Base-by-base conservation (phyloP, 2,888 invertebrate species). In the Terebella lapidaria region DNA sequence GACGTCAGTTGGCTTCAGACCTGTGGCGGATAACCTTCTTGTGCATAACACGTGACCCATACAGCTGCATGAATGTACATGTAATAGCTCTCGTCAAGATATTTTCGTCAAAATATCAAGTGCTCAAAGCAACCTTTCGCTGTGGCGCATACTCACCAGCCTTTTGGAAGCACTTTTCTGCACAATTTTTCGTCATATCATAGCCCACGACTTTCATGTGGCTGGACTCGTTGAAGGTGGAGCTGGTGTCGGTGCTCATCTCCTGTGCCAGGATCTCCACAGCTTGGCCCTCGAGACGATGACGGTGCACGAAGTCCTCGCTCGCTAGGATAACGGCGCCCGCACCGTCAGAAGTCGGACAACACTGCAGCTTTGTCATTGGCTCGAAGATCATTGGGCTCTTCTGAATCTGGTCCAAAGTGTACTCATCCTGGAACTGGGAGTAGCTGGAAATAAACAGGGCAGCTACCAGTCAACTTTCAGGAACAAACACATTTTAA, bases 201-300 rank as follows among this genome's bases (percentile, higher is more conserved):
- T 88, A 93, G 0, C 96, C 96, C 71, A 87, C 85, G 74, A 89
- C 81, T 81, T 89, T 88, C 70, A 92, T 90, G 68, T 79, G 79
- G 74, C 90, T 91, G 67, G 87, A 86, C 63, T 89, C 90, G 4
- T 84, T 83, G 72, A 97, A 96, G 0, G 94, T 89, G 0, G 89
- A 88, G 2, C 89, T 86, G 0, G 90, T 85, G 78, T 99, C 99
- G 0, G 95, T 94, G 1, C 89, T 87, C 94, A 99, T 94, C 84
- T 95, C 94, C 89, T 97, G 92, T 27, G 91, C 94, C 58, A 96
- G 81, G 68, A 99, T 94, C 83, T 99, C 96, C 0, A 99, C 90
- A 20, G 99, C 97, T 77, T 89, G 88, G 0, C 83, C 81, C 77
- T 94, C 88, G 18, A 97, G 84, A 47, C 79, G 76, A 74, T 93